Evolutionary conservation across 2,113 vertebrate genomes (phyloP).

Genomic region (Varanus salvator): DNA sequence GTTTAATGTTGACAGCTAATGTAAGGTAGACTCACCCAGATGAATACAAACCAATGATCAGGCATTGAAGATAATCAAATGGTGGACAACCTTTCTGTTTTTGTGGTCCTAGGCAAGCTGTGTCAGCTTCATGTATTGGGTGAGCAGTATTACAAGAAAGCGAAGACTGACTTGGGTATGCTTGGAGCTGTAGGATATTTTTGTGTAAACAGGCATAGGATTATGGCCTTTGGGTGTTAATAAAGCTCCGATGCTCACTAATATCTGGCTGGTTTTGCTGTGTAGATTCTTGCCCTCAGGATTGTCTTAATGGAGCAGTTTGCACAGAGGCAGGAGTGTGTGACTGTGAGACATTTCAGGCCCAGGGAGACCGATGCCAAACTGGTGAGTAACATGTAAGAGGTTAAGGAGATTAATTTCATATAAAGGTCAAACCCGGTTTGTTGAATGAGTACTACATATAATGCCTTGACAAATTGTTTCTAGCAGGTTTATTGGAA

Average conservation of each 20-base stretch:
- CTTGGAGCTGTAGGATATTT: no score
- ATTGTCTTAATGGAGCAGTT: constrained; percentile 95
- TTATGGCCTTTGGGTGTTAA: constrained; percentile 36
- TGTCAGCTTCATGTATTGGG: not conserved
- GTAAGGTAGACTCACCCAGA: no score
- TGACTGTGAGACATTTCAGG: constrained; percentile 97
- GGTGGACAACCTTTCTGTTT: no score
- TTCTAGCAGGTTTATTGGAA: constrained; percentile 15
- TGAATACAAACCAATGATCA: no score
- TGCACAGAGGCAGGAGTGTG: constrained; percentile 91
- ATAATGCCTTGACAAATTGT: not conserved
- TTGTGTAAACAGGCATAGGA: no score
- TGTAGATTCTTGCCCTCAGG: constrained; percentile 79
- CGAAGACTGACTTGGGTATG: not conserved
- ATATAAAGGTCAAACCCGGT: constrained; percentile 16
- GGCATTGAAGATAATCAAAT: no score
- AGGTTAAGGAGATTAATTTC: constrained; percentile 31
- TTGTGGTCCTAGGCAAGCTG: no score
- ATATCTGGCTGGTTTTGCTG: constrained; percentile 54
- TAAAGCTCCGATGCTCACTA: constrained; percentile 29
- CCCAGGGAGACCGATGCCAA: constrained; percentile 93
- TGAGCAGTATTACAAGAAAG: not conserved
- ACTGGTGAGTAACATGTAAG: constrained; percentile 86
- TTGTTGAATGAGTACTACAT: constrained; percentile 36
- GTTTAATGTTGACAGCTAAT: no score